These are phyloP conservation scores for Calliphora vicina DNA, from an alignment of 1,140 invertebrate species.

Conservation along the genomic window DNA sequence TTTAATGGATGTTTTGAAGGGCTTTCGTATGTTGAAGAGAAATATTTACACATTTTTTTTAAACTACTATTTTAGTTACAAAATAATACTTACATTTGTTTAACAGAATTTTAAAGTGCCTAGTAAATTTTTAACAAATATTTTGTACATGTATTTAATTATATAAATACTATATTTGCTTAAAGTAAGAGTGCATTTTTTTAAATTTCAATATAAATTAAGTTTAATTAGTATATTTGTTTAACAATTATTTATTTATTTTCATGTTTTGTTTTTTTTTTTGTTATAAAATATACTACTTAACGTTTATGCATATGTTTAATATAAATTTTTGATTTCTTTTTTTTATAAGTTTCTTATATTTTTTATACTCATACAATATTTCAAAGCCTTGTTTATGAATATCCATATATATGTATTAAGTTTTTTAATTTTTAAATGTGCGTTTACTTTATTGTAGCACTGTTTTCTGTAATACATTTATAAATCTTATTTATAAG, in stretches of 20 bases:
- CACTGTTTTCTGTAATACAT: too few species aligned
- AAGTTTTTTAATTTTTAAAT: background rate
- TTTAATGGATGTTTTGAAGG: conserved; percentile 9
- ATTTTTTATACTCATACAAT: too few species aligned
- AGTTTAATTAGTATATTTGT: too few species aligned
- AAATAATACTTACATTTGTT: background rate
- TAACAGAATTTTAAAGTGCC: background rate
- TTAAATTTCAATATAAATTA: background rate
- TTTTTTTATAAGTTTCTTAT: too few species aligned
- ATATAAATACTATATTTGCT: background rate
- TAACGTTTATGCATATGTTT: too few species aligned
- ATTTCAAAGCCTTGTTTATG: too few species aligned
- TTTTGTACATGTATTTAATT: background rate
- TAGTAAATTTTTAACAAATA: background rate
- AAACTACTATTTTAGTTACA: background rate
- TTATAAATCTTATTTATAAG: background rate
- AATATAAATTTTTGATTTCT: too few species aligned
- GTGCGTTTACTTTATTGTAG: too few species aligned
- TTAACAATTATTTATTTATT: too few species aligned
- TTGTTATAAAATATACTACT: too few species aligned
- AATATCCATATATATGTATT: too few species aligned
- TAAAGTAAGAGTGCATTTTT: background rate
- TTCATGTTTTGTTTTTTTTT: too few species aligned
- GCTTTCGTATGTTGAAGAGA: background rate
- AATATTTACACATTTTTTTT: background rate